Conservation (phyloP, 2,797 vertebrate genomes). For the Dendrocincla fuliginosa region DNA sequence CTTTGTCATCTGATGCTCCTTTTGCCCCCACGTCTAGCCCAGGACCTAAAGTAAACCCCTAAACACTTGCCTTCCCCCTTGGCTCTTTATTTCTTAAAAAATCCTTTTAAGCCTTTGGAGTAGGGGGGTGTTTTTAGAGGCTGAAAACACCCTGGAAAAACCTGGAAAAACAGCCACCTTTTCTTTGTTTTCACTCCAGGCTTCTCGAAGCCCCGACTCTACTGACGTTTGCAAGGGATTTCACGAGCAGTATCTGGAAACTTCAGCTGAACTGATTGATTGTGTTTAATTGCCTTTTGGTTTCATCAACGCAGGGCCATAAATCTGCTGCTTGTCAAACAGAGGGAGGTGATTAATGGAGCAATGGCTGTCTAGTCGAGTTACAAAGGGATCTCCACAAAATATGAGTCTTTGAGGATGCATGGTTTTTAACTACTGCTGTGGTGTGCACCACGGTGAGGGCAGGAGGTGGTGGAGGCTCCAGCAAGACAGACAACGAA, state of each 20-base stretch:
- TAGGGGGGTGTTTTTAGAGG: background rate
- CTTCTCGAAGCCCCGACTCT: background rate
- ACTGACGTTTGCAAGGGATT: background rate
- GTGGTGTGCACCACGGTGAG: accelerated
- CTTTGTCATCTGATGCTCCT: background rate
- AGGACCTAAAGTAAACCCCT: background rate
- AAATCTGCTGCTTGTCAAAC: slow-evolving; percentile 42
- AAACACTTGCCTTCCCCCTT: background rate
- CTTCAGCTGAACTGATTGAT: slow-evolving; percentile 30
- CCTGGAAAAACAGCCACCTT: background rate
- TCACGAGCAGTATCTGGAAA: background rate
- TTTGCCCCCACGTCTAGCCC: background rate
- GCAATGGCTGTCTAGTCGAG: background rate
- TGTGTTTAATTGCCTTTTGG: slow-evolving; percentile 60
- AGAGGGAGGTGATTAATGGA: slow-evolving; percentile 11
- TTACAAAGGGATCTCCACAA: slow-evolving; percentile 12
- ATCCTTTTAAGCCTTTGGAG: background rate
- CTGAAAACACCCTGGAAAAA: background rate
- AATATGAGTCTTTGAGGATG: background rate
- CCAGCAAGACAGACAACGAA: background rate
- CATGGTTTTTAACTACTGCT: background rate
- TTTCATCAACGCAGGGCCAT: background rate
- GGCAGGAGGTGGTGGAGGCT: background rate
- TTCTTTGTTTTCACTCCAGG: background rate
- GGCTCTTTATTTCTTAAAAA: background rate